Evolutionary conservation across 2,113 vertebrate species (phyloP).

Genomic region (Melanocharis versteri): DNA sequence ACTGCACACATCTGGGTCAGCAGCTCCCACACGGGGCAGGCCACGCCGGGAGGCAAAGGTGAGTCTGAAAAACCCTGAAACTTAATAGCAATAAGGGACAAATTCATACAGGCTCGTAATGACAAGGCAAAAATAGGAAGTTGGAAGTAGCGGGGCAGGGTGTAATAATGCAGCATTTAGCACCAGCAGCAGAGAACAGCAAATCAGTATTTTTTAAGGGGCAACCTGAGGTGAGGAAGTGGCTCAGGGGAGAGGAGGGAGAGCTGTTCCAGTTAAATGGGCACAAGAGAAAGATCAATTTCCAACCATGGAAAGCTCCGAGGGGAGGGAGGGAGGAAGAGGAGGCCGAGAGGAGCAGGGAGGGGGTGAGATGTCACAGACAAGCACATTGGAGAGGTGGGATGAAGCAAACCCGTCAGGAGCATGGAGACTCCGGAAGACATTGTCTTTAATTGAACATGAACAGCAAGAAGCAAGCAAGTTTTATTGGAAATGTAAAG

Average conservation of each 20-base stretch:
- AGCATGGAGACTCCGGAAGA: not conserved
- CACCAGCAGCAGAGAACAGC: not conserved
- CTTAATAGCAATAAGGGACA: not conserved
- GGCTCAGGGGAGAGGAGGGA: not conserved
- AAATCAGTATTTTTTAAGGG: slow-evolving; percentile 29
- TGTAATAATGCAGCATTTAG: not conserved
- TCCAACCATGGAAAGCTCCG: not conserved
- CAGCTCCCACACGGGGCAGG: not conserved
- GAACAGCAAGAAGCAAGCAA: not conserved
- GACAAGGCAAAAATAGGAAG: not conserved
- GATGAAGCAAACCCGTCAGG: not conserved
- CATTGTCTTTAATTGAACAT: not conserved
- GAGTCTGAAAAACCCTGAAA: not conserved
- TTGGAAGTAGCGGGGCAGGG: not conserved
- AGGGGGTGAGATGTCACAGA: not conserved
- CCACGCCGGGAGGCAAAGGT: not conserved
- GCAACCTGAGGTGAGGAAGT: not conserved
- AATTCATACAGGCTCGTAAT: not conserved
- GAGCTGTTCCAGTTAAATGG: slow-evolving; percentile 25
- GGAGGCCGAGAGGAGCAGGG: not conserved
- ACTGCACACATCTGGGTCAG: not conserved
- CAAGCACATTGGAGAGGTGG: rapidly evolving
- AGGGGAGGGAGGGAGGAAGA: not conserved
- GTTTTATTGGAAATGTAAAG: slow-evolving; percentile 40
- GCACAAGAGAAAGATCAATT: slow-evolving; percentile 38